phyloP scores from a whole-genome alignment of 1,140 invertebrate species.

The Pissodes strobi region DNA sequence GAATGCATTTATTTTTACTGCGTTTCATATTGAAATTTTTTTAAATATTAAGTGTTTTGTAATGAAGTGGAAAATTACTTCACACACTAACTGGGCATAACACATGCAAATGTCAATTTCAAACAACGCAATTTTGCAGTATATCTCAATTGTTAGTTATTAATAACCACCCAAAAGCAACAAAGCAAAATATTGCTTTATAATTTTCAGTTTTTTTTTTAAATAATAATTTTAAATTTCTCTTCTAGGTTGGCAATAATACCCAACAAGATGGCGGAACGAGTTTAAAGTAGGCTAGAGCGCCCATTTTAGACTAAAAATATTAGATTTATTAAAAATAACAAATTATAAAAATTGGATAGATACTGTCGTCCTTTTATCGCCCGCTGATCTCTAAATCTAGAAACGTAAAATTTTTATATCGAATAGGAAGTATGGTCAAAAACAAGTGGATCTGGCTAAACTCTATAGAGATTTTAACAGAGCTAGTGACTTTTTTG shows the following conservation, averaged over 20 bases:
- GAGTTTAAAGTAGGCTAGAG: slow-evolving; percentile 52
- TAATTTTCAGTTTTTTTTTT: neutral
- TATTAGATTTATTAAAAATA: slow-evolving; percentile 52
- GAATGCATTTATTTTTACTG: too few relatives aligned
- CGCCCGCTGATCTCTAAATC: slow-evolving; percentile 19
- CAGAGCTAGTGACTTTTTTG: slow-evolving; percentile 22
- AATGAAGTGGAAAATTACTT: too few relatives aligned
- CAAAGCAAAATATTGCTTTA: too few relatives aligned
- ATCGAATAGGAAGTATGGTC: too few relatives aligned
- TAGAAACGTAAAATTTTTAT: slow-evolving; percentile 17
- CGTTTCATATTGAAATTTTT: too few relatives aligned
- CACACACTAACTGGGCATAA: too few relatives aligned
- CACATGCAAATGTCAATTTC: too few relatives aligned
- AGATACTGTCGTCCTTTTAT: slow-evolving; percentile 42
- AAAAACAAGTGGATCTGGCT: neutral
- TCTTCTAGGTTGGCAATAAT: slow-evolving; percentile 50
- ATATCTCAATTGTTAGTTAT: too few relatives aligned
- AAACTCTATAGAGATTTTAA: neutral
- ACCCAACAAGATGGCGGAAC: slow-evolving; percentile 50
- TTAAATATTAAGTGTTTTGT: too few relatives aligned
- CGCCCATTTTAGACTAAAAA: slow-evolving; percentile 49
- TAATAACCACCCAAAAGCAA: too few relatives aligned
- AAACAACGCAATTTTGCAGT: too few relatives aligned
- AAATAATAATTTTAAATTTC: slow-evolving; percentile 9
- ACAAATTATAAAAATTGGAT: slow-evolving; percentile 53